Evolutionary conservation across 2,888 invertebrate species (phyloP), one percentile per base, ranked within the genome.

Genomic region (Rotaria macrura): DNA sequence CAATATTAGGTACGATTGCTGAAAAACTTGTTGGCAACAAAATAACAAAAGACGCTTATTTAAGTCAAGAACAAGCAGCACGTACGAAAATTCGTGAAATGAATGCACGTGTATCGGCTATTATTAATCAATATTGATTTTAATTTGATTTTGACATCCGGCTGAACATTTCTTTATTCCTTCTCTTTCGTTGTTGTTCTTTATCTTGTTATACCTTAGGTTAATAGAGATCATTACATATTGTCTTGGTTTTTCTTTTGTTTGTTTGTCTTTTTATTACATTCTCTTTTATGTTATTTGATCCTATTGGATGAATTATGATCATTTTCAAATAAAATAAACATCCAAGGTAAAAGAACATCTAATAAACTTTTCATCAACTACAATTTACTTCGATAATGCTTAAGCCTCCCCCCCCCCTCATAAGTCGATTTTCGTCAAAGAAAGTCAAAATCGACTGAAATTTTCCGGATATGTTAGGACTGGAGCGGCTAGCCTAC

Each of bases 1-100:
- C 6, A 40, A 6, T n/a, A n/a, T 79, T 79, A n/a, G 91, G 92
- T 38, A 89, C 92, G 34, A 92, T 92, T 87, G 92, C 93, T n/a
- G 94, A 94, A 87, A 93, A 93, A 89, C 90, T 94, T 72, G 92
- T 93, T 38, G 91, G 92, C 9, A 93, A 92, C 20, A 93, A 93
- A 90, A 91, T 93, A 88, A 91, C 91, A 84, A 92, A 93, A 87
- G 92, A 92, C 86, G 92, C 92, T 87, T 93, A 93, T 89, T 89
- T 93, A 65, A 93, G 93, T 74, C 91, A 91, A 29, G 93, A 93
- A 88, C 90, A 91, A 84, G 90, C 90, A 40, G 91, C 93, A 57
- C 90, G 91, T 52, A 92, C 92, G 88, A 93, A 93, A 89, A 92
- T 93, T 87, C 93, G 92, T 85, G 93, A 93, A 79, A 88, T 91